A percentile compares a stretch with the other conserved stretches of the same genome.
Conservation (phyloP, 1,140 invertebrate genomes). For the Leptinotarsa defecta region DNA sequence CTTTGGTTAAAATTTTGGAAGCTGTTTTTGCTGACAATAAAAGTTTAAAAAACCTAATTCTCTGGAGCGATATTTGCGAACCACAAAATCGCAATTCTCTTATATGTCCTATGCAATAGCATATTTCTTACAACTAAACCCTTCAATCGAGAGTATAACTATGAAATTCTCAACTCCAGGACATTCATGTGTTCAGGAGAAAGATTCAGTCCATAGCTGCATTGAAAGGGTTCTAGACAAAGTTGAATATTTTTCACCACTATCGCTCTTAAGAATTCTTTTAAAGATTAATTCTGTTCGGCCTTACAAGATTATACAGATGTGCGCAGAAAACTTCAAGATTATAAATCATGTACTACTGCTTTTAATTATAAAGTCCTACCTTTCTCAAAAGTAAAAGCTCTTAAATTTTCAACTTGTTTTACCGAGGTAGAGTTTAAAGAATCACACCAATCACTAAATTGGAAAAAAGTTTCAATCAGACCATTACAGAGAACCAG, state of each 20-base stretch:
- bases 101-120: slow-evolving; percentile 38
- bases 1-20: slow-evolving; percentile 41
- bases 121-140: slow-evolving; percentile 37
- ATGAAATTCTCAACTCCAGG: slow-evolving; percentile 48
- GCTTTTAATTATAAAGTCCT: slow-evolving; percentile 30
- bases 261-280: slow-evolving; percentile 36
- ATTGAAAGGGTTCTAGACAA: slow-evolving; percentile 44
- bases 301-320: slow-evolving; percentile 35
- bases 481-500: not conserved
- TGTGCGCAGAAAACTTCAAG: slow-evolving; percentile 27
- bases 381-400: slow-evolving; percentile 29
- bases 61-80: slow-evolving; percentile 47
- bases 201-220: slow-evolving; percentile 42
- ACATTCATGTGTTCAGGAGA: slow-evolving; percentile 44
- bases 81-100: slow-evolving; percentile 48
- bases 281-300: slow-evolving; percentile 29
- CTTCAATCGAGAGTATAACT: slow-evolving; percentile 35
- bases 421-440: slow-evolving; percentile 13
- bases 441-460: slow-evolving; percentile 5
- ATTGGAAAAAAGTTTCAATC: slow-evolving; percentile 22
- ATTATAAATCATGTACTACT: slow-evolving; percentile 30
- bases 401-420: slow-evolving; percentile 24
- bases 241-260: slow-evolving; percentile 40
- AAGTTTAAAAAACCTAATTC: slow-evolving; percentile 31
- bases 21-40: slow-evolving; percentile 31